A percentile compares a stretch with the other conserved stretches of the same genome.
Evolutionary conservation across 2,113 vertebrate species (phyloP).

Genomic region (Protobothrops flavoviridis): DNA sequence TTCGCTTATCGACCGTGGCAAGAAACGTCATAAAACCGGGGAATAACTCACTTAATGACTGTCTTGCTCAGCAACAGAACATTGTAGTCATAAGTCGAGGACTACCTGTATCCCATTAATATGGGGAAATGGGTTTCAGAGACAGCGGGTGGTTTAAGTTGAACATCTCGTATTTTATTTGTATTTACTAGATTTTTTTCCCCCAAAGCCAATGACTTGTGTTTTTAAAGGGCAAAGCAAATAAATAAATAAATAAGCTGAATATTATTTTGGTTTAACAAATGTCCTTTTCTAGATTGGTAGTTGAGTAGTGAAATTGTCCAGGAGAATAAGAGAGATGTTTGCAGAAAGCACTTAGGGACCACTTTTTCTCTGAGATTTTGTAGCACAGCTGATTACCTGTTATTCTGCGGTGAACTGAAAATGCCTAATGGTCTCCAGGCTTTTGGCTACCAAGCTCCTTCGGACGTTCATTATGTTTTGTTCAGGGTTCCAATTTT

Average conservation of each 20-base stretch:
- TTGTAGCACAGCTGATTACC: background rate
- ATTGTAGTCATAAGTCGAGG: too few species aligned
- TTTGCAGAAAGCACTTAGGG: background rate
- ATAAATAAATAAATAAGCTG: too few species aligned
- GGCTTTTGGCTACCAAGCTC: background rate
- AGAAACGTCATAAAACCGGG: too few species aligned
- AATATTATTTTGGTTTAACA: too few species aligned
- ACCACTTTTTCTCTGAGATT: background rate
- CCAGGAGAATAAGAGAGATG: background rate
- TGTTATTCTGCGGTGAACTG: background rate
- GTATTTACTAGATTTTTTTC: background rate
- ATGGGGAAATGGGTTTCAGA: background rate
- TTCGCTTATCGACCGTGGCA: too few species aligned
- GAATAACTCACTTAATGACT: too few species aligned
- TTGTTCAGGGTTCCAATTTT: background rate
- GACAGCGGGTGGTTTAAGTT: background rate
- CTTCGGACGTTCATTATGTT: background rate
- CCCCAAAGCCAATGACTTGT: background rate
- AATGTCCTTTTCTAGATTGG: background rate
- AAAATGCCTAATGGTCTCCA: background rate
- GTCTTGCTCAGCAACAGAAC: too few species aligned
- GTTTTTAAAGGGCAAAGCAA: too few species aligned
- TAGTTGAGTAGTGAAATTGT: background rate
- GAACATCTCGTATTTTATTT: background rate
- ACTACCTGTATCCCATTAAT: background rate